Evolutionary conservation across 2,113 vertebrate species (phyloP).

Genomic region (Pomatostomus ruficeps): DNA sequence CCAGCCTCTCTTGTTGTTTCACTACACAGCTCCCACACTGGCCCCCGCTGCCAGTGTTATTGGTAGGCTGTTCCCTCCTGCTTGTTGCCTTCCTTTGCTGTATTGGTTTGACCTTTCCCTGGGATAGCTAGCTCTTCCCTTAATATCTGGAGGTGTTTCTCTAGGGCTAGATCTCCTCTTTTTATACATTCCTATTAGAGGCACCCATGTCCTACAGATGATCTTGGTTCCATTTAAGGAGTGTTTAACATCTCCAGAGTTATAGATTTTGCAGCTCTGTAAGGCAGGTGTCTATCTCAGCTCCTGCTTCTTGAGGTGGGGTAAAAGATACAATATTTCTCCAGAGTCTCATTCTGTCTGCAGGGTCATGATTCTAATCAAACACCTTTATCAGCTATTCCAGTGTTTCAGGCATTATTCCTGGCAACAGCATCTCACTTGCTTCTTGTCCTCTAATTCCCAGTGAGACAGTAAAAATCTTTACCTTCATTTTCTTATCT

Average conservation of each 20-base stretch:
- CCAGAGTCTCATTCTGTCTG: conserved; percentile 21
- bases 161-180: not conserved
- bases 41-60: not conserved
- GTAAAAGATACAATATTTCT: conserved; percentile 18
- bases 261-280: not conserved
- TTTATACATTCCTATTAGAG: not conserved
- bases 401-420: conserved; percentile 31
- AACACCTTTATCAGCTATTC: conserved; percentile 56
- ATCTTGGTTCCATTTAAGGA: conserved; percentile 33
- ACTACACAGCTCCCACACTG: not conserved
- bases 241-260: not conserved
- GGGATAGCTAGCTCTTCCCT: not conserved
- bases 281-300: not conserved
- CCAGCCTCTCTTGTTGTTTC: not conserved
- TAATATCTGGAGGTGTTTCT: conserved; percentile 20
- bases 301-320: not conserved
- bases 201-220: conserved; percentile 35
- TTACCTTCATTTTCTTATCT: conserved; percentile 41
- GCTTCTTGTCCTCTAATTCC: conserved; percentile 50
- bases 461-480: conserved; percentile 44
- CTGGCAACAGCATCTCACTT: conserved; percentile 42
- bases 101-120: conserved; percentile 22
- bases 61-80: not conserved
- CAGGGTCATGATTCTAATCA: conserved; percentile 48
- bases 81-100: not conserved